Conservation (phyloP, 2,113 vertebrate species). For the Ellobius talpinus region DNA sequence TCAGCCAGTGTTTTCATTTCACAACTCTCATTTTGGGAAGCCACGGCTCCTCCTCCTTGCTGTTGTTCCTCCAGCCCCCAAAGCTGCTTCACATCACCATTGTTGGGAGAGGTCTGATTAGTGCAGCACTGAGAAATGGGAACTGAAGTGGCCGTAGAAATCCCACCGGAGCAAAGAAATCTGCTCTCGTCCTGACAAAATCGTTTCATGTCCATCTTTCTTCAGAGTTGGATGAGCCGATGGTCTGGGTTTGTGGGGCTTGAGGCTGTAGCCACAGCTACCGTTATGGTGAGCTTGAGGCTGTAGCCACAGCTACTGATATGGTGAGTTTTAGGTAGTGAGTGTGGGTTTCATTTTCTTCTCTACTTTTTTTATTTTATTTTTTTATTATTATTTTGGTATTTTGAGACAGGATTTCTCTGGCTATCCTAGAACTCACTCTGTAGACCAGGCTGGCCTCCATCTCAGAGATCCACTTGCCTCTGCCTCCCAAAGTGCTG, state of each 20-base stretch:
- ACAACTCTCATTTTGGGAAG: constrained; percentile 5
- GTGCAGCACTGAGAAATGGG: constrained; percentile 65
- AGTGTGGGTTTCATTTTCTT: constrained; percentile 61
- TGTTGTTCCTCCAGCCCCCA: not conserved
- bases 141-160: constrained; percentile 67
- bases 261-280: constrained; percentile 13
- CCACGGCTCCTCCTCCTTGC: not conserved
- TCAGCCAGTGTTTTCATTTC: constrained; percentile 73
- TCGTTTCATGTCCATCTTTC: constrained; percentile 64
- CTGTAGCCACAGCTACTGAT: constrained; percentile 20
- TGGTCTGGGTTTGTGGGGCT: constrained; percentile 26
- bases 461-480: not conserved
- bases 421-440: not conserved
- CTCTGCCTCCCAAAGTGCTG: not conserved
- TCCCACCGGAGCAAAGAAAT: constrained; percentile 61
- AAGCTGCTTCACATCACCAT: constrained; percentile 46
- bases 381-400: not conserved
- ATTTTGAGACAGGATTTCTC: not conserved
- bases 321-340: constrained; percentile 67
- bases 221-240: constrained; percentile 58
- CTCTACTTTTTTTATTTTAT: not conserved
- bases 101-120: constrained; percentile 79
- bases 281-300: constrained; percentile 7
- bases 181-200: constrained; percentile 65
- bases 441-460: not conserved